Base-by-base conservation (phyloP, 2,888 invertebrate genomes). In the Nudaria mundana region DNA sequence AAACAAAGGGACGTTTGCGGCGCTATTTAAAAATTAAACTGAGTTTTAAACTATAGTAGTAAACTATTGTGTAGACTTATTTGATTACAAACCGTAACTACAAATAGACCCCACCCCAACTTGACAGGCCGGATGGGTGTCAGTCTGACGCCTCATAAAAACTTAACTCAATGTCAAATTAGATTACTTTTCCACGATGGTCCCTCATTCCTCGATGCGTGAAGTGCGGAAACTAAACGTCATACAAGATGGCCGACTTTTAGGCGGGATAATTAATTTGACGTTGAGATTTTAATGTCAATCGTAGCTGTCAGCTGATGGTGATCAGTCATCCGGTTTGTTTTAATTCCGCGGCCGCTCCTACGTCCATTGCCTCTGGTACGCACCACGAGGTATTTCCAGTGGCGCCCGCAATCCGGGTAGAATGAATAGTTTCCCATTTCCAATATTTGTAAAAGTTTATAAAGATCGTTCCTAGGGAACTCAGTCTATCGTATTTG, bases 171-270 rank as follows among this genome's bases (percentile, higher is more conserved):
- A 69, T 73, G 73, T 73, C 75, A 76, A 80, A 80, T 81, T 78
- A 72, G 71, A 83, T 79, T 73, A 78, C 60, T 64, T 76, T 71
- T 75, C 67, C 64, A 66, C 69, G 56, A 53, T 66, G 57, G 52
- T 63, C 66, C 61, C 66, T 11, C 64, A 58, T 55, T 60, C 61
- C 64, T 57, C 65, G 50, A 52, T 63, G 62, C 83, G 80, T 80
- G 73, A 78, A 75, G 66, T 63, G 55, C 45, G 53, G 56, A 66
- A 76, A 62, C 73, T 76, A 80, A 80, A 81, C 73, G 32, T 20
- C 26, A 79, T 13, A 78, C 76, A 83, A 82, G 68, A 83, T 82
- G 83, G 82, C 82, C 55, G 74, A 47, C 39, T 23, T 57, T 44
- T 54, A 47, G 40, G 52, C 36, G 42, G 45, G 11, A 15, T 31